These are phyloP conservation scores for Nymphalis urticae DNA, from an alignment of 2,888 invertebrate species.

Conservation along the genomic window DNA sequence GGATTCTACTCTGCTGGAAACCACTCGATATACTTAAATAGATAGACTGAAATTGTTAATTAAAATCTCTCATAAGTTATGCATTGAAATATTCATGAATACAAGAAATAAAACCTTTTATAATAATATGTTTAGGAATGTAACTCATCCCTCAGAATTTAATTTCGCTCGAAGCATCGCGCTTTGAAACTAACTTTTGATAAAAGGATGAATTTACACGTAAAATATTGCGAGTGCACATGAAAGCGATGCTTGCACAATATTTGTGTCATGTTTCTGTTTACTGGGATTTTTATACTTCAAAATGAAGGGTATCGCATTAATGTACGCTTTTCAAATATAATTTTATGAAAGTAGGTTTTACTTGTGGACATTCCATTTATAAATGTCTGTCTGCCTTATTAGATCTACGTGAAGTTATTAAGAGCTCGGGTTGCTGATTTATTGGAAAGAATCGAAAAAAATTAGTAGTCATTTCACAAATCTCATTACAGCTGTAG, in stretches of 20 bases:
- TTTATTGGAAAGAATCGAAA: too few relatives aligned
- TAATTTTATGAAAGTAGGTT: too few relatives aligned
- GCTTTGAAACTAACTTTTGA: constrained; percentile 15
- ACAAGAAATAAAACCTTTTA: neutral
- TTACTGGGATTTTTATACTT: constrained; percentile 1
- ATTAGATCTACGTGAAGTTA: neutral
- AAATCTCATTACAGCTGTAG: too few relatives aligned
- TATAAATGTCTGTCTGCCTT: too few relatives aligned
- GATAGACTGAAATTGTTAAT: too few relatives aligned
- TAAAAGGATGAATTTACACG: constrained; percentile 22
- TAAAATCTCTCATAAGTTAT: too few relatives aligned
- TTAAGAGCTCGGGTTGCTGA: neutral
- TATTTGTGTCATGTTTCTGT: constrained; percentile 4
- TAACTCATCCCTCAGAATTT: constrained; percentile 9
- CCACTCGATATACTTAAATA: too few relatives aligned
- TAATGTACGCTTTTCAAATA: neutral
- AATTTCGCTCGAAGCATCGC: constrained; percentile 16
- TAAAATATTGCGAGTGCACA: constrained; percentile 15
- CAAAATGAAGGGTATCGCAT: neutral
- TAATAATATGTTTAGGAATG: neutral
- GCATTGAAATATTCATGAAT: neutral
- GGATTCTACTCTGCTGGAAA: too few relatives aligned
- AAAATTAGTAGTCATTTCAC: too few relatives aligned
- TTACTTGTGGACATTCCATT: too few relatives aligned
- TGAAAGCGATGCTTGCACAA: constrained; percentile 2